A percentile compares a stretch with the other conserved stretches of the same genome.
Conservation (phyloP, 2,113 vertebrate genomes). For the Periophthalmodon schlosseri region DNA sequence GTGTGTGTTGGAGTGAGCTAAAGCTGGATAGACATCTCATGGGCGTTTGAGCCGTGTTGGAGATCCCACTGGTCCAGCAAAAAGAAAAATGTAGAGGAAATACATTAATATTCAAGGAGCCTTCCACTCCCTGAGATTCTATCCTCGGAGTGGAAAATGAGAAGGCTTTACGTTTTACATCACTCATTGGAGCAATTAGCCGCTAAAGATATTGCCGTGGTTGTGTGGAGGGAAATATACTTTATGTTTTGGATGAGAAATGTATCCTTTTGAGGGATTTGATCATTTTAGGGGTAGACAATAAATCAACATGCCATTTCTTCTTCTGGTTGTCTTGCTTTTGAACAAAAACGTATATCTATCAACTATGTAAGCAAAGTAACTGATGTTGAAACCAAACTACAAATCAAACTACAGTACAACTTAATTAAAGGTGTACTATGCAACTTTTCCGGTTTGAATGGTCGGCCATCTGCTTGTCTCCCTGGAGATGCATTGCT, state of each 20-base stretch:
- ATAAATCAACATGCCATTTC: not conserved
- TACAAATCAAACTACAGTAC: not conserved
- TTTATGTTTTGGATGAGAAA: slow-evolving; percentile 3
- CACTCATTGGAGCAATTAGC: slow-evolving; percentile 33
- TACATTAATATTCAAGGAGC: slow-evolving; percentile 62
- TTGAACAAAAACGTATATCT: not conserved
- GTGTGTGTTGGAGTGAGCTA: slow-evolving; percentile 39
- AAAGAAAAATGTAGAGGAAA: slow-evolving; percentile 58
- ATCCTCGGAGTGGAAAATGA: slow-evolving; percentile 42
- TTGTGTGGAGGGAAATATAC: not conserved
- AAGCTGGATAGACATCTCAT: slow-evolving; percentile 60
- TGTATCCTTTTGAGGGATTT: not conserved
- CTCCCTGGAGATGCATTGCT: too few relatives aligned
- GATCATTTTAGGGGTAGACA: not conserved
- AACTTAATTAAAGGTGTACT: not conserved
- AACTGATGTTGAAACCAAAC: too few relatives aligned
- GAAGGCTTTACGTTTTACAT: slow-evolving; percentile 16
- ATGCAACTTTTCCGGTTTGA: too few relatives aligned
- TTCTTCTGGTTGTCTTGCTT: not conserved
- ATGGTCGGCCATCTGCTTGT: too few relatives aligned
- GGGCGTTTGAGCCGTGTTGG: slow-evolving; percentile 50
- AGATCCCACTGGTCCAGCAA: slow-evolving; percentile 43
- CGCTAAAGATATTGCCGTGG: slow-evolving; percentile 16
- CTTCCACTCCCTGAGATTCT: slow-evolving; percentile 37
- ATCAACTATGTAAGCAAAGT: too few relatives aligned